Percentiles rank a stretch among this genome's conserved stretches.
Evolutionary conservation across 2,888 invertebrate genomes (phyloP).

Genomic region (Acanthosepion pharaonis): DNA sequence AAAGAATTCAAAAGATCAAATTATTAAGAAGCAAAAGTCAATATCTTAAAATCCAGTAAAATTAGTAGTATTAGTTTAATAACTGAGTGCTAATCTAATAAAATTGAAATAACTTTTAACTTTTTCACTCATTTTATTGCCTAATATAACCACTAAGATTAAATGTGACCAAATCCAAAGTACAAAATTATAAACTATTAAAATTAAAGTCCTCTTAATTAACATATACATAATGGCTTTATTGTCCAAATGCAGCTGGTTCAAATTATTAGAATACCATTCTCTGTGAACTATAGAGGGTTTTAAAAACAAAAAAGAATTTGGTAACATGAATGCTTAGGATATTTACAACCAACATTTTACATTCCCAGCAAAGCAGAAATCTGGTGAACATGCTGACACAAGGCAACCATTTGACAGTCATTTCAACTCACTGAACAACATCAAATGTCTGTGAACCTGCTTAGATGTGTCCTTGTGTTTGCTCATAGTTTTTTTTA

Average conservation of each 20-base stretch:
- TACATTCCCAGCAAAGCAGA: not conserved
- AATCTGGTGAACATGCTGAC: not conserved
- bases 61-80: too few species aligned
- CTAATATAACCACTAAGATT: not conserved
- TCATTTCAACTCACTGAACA: not conserved
- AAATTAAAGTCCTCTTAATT: not conserved
- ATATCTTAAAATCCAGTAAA: too few species aligned
- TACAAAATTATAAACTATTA: not conserved
- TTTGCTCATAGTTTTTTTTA: not conserved
- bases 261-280: too few species aligned
- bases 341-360: not conserved
- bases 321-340: not conserved
- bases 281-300: too few species aligned
- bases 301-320: too few species aligned
- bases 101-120: too few species aligned
- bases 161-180: not conserved
- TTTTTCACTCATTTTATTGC: too few species aligned
- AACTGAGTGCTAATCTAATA: too few species aligned
- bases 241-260: too few species aligned
- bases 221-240: not conserved
- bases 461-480: not conserved
- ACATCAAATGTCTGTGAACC: not conserved
- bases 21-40: too few species aligned
- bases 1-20: too few species aligned
- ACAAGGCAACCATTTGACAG: not conserved